A percentile compares a stretch with the other conserved stretches of the same genome.
These are phyloP conservation scores for Tanaodytes sp. DNA, from an alignment of 2,888 invertebrate species.

Conservation along the genomic window DNA sequence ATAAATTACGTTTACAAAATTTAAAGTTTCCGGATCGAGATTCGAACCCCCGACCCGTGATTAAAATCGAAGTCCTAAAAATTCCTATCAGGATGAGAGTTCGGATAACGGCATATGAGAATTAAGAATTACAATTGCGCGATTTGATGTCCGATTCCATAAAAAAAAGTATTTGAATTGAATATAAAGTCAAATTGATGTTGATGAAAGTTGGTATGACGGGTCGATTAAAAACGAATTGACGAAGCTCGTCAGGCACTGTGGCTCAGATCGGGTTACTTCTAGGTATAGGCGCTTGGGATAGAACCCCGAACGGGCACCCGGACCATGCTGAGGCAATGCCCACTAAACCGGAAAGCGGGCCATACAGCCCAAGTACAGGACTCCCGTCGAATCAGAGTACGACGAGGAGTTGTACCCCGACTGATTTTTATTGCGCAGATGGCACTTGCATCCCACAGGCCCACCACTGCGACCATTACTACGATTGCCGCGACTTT, in stretches of 20 bases:
- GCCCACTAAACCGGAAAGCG: constrained; percentile 59
- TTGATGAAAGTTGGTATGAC: no score
- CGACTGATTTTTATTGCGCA: constrained; percentile 75
- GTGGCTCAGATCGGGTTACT: constrained; percentile 70
- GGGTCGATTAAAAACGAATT: no score
- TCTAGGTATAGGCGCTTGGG: constrained; percentile 70
- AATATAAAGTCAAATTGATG: no score
- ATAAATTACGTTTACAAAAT: no score
- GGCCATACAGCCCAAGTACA: constrained; percentile 71
- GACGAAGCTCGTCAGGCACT: constrained; percentile 50
- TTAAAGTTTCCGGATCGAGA: no score
- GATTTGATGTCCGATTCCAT: no score
- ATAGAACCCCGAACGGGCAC: constrained; percentile 65
- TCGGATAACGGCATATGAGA: no score
- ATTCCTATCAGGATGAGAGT: no score
- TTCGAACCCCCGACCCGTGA: no score
- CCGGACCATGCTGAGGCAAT: constrained; percentile 61
- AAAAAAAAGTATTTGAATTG: no score
- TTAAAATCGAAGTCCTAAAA: no score
- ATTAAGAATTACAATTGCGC: no score
- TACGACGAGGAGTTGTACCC: constrained; percentile 68
- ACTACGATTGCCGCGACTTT: constrained; percentile 92
- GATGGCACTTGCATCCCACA: constrained; percentile 86
- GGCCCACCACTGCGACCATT: constrained; percentile 88
- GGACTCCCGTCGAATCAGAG: constrained; percentile 63